phyloP scores from a whole-genome alignment of 2,888 invertebrate species.

The Lasioglossum villosulum region DNA sequence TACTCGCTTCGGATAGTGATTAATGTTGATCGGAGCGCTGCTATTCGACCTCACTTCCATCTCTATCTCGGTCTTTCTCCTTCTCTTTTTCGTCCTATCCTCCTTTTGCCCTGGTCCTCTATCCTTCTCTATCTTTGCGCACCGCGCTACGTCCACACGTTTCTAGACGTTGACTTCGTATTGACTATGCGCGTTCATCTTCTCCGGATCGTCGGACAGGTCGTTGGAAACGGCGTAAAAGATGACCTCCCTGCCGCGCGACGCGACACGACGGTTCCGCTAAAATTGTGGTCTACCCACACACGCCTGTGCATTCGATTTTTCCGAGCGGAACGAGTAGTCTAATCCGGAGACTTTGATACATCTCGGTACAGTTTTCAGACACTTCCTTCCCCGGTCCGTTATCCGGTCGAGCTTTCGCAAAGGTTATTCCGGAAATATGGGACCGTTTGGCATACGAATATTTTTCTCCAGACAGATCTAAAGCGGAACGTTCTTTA shows the following conservation, averaged over 20 bases:
- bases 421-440: background rate
- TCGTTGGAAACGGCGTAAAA: constrained; percentile 65
- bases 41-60: constrained; percentile 80
- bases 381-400: background rate
- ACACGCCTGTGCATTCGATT: constrained; percentile 37
- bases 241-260: constrained; percentile 47
- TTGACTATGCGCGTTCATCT: constrained; percentile 69
- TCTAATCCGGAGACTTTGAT: constrained; percentile 7
- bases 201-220: constrained; percentile 62
- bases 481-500: background rate
- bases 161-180: constrained; percentile 73
- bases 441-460: background rate
- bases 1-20: constrained; percentile 83
- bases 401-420: background rate
- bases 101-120: background rate
- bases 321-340: background rate
- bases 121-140: constrained; percentile 20
- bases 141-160: constrained; percentile 63
- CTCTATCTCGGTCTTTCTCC: constrained; percentile 59
- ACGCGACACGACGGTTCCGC: constrained; percentile 11
- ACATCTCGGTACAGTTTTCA: background rate
- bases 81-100: constrained; percentile 34
- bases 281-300: constrained; percentile 42
- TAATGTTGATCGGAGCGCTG: constrained; percentile 83
- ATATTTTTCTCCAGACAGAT: background rate